These are phyloP conservation scores for Parotia lawesii DNA, from an alignment of 2,113 vertebrate genomes.

Conservation along the genomic window DNA sequence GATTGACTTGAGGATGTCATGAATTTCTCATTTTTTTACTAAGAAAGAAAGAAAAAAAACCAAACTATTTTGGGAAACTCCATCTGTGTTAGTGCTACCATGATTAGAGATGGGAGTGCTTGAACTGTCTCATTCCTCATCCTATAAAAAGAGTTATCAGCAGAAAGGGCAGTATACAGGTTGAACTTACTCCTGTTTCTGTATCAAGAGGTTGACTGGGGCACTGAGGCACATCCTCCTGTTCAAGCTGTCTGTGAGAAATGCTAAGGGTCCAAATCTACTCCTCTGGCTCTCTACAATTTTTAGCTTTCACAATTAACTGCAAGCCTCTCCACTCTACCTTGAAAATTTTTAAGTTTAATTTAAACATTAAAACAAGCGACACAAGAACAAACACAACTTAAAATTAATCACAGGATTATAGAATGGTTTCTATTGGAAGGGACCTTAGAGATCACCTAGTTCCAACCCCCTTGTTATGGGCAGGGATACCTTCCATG, in stretches of 20 bases:
- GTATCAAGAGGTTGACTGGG: background rate
- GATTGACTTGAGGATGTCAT: background rate
- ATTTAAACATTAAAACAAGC: background rate
- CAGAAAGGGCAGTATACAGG: background rate
- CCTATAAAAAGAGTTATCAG: background rate
- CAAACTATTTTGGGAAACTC: background rate
- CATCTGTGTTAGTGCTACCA: background rate
- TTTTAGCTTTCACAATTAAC: background rate
- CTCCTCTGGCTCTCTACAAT: background rate
- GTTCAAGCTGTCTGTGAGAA: background rate
- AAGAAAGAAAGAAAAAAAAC: background rate
- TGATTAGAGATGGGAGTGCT: background rate
- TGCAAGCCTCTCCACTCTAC: background rate
- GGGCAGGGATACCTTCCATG: background rate
- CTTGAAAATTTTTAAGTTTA: background rate
- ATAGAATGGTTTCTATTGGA: background rate
- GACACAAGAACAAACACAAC: background rate
- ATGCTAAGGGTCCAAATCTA: accelerated
- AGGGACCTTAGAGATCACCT: background rate
- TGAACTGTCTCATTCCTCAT: background rate
- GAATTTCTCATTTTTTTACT: background rate
- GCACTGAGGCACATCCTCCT: background rate
- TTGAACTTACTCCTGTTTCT: background rate
- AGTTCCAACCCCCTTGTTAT: background rate
- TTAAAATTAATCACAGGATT: background rate